A percentile compares a stretch with the other conserved stretches of the same genome.
Conservation (phyloP, 2,888 invertebrate genomes). For the Pterostichus madidus region DNA sequence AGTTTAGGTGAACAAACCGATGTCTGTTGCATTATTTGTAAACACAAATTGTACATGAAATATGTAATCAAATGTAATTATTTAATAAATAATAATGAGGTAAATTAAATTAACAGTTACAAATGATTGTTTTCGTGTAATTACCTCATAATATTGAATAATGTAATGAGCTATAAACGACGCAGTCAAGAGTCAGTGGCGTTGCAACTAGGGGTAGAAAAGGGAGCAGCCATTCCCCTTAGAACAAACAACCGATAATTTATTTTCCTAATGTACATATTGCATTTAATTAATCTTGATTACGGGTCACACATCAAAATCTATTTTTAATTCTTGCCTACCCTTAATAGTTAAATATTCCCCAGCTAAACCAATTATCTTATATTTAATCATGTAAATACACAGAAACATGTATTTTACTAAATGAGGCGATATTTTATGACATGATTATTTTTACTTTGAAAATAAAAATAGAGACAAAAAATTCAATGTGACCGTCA, state of each 20-base stretch:
- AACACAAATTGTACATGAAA: constrained; percentile 33
- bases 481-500: too few relatives aligned
- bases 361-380: too few relatives aligned
- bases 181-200: not conserved
- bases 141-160: constrained; percentile 32
- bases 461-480: too few relatives aligned
- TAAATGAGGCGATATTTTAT: too few relatives aligned
- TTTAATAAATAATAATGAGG: constrained; percentile 21
- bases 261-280: constrained; percentile 34
- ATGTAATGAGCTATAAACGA: constrained; percentile 12
- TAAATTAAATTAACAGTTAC: constrained; percentile 42
- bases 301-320: constrained; percentile 12
- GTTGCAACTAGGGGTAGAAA: not conserved
- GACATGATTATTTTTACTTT: too few relatives aligned
- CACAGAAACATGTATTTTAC: too few relatives aligned
- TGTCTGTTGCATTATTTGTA: constrained; percentile 16
- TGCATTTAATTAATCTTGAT: constrained; percentile 28
- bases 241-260: constrained; percentile 5
- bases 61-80: constrained; percentile 41
- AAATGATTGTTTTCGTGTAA: constrained; percentile 42
- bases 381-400: too few relatives aligned
- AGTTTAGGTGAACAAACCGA: not conserved
- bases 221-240: constrained; percentile 36
- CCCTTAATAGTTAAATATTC: not conserved
- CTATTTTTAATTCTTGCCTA: constrained; percentile 24